phyloP scores from a whole-genome alignment of 2,113 vertebrate genomes.

The Laticauda colubrina region DNA sequence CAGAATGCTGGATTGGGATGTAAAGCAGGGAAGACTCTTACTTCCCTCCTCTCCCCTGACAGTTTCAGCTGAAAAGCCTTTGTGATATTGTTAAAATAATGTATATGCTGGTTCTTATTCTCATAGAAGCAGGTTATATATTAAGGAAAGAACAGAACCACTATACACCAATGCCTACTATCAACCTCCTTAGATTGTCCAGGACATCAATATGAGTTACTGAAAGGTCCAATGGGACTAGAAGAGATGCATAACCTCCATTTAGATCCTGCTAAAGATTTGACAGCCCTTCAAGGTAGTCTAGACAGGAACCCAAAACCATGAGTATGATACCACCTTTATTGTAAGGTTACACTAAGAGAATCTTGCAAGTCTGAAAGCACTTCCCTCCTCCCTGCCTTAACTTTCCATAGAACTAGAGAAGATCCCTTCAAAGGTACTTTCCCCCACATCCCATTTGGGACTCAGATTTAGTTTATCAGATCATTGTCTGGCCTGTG shows the following conservation, averaged over 20 bases:
- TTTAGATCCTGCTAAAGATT: neutral
- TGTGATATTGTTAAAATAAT: neutral
- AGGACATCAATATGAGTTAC: neutral
- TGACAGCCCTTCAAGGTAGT: neutral
- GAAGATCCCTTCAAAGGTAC: neutral
- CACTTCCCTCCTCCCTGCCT: neutral
- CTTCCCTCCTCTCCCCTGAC: neutral
- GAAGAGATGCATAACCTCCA: neutral
- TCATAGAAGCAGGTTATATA: neutral
- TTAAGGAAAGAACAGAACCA: neutral
- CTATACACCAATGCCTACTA: neutral
- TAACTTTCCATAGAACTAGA: neutral
- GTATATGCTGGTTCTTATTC: neutral
- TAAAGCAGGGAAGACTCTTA: neutral
- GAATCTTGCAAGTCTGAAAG: neutral
- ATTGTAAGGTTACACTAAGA: neutral
- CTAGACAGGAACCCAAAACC: neutral
- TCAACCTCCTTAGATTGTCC: neutral
- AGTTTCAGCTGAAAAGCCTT: neutral
- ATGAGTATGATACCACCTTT: neutral
- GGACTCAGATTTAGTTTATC: neutral
- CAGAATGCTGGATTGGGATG: neutral
- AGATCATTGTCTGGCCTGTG: neutral
- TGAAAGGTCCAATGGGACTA: neutral
- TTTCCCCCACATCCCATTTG: neutral